These are phyloP conservation scores for Pedicia rivosa DNA, from an alignment of 2,888 invertebrate genomes.

Conservation along the genomic window DNA sequence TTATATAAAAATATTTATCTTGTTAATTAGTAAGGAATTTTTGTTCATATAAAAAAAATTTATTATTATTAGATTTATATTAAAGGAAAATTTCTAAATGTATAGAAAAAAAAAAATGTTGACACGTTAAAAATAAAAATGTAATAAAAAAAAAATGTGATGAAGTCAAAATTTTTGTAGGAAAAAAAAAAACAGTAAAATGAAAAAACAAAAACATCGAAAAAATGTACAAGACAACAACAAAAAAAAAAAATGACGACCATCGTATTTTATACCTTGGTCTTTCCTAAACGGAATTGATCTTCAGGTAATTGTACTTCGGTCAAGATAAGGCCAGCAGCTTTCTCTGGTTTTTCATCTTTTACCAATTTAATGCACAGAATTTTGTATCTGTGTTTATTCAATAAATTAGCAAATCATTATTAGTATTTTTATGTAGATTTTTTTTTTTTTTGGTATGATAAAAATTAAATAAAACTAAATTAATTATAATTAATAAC, in stretches of 20 bases:
- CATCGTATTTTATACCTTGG: conserved; percentile 60
- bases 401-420: background rate
- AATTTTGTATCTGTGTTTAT: conserved; percentile 90
- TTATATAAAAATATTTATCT: too few relatives aligned
- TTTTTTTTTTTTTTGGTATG: conserved; percentile 1
- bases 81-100: too few relatives aligned
- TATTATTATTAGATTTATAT: too few relatives aligned
- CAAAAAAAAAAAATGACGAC: conserved; percentile 1
- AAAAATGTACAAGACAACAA: conserved; percentile 20
- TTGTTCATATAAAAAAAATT: too few relatives aligned
- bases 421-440: too few relatives aligned
- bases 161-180: too few relatives aligned
- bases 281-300: conserved; percentile 88
- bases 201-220: conserved; percentile 6
- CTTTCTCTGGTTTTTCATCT: conserved; percentile 58
- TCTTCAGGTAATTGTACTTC: conserved; percentile 74
- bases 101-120: too few relatives aligned
- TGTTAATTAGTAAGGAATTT: too few relatives aligned
- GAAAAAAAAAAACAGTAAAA: too few relatives aligned
- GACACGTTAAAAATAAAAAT: too few relatives aligned
- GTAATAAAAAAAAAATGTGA: too few relatives aligned
- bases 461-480: background rate
- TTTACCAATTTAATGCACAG: conserved; percentile 84
- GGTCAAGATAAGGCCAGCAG: conserved; percentile 68
- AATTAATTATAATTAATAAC: background rate